Percentiles rank a stretch among this genome's conserved stretches.
phyloP scores from a whole-genome alignment of 2,797 vertebrate genomes.

The Silurus lanzhouensis region DNA sequence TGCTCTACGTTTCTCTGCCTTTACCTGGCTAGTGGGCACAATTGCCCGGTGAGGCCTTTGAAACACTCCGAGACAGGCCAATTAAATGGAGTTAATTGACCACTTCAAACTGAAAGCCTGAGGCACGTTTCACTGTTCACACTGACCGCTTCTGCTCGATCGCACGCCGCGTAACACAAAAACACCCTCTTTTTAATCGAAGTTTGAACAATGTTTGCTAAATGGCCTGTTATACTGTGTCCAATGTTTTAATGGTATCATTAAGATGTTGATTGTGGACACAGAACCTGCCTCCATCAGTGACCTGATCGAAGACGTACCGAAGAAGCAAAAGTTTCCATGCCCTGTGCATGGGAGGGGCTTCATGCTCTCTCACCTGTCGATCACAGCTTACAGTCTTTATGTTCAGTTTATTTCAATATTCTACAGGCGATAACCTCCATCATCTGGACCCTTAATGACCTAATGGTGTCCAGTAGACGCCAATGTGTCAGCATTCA shows the following conservation, averaged over 20 bases:
- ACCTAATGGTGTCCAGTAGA: too few relatives aligned
- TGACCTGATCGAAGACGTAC: neutral
- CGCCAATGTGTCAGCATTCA: too few relatives aligned
- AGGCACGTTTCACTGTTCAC: conserved; percentile 46
- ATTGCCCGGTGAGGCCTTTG: conserved; percentile 63
- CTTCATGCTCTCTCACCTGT: neutral
- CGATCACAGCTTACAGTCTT: neutral
- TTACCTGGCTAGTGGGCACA: conserved; percentile 62
- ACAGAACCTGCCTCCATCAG: neutral
- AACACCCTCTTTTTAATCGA: conserved; percentile 25
- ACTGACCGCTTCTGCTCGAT: conserved; percentile 20
- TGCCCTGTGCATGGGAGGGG: neutral
- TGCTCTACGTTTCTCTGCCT: conserved; percentile 35
- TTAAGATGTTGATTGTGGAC: neutral
- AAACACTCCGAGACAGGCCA: conserved; percentile 58
- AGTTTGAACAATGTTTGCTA: conserved; percentile 7
- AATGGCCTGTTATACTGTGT: neutral
- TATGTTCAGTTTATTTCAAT: too few relatives aligned
- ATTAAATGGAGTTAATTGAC: conserved; percentile 67
- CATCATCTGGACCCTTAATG: too few relatives aligned
- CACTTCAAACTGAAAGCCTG: conserved; percentile 54
- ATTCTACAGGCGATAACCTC: too few relatives aligned
- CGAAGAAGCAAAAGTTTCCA: neutral
- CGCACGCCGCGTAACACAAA: neutral
- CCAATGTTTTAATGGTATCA: conserved; percentile 5